Conservation (phyloP, 2,797 vertebrate genomes). For the Melanotaenia pygmaea region DNA sequence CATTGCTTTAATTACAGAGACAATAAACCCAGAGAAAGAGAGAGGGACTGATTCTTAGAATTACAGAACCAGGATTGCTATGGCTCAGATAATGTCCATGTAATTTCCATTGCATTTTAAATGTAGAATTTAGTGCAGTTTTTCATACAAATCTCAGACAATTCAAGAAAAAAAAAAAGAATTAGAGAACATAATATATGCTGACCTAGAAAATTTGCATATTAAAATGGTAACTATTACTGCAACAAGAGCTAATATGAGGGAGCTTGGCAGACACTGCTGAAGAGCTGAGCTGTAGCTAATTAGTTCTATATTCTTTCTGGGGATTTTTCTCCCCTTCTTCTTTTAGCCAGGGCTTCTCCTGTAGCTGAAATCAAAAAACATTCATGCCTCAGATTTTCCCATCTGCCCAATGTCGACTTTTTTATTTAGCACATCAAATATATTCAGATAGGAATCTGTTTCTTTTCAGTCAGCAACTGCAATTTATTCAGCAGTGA, state of each 20-base stretch:
- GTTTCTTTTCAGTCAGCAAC: slow-evolving; percentile 19
- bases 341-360: slow-evolving; percentile 20
- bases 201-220: slow-evolving; percentile 51
- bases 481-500: slow-evolving; percentile 20
- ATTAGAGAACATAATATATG: slow-evolving; percentile 23
- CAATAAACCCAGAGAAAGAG: slow-evolving; percentile 44
- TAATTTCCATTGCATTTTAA: slow-evolving; percentile 38
- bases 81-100: slow-evolving; percentile 18
- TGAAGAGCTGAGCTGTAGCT: slow-evolving; percentile 36
- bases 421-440: slow-evolving; percentile 46
- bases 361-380: slow-evolving; percentile 34
- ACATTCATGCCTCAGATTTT: slow-evolving; percentile 45
- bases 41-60: slow-evolving; percentile 23
- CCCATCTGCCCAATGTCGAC: slow-evolving; percentile 38
- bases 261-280: slow-evolving; percentile 10
- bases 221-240: slow-evolving; percentile 26
- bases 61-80: slow-evolving; percentile 25
- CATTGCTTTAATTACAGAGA: slow-evolving; percentile 55
- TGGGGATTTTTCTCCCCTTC: slow-evolving; percentile 5
- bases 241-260: slow-evolving; percentile 14
- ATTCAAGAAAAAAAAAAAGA: slow-evolving; percentile 10
- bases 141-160: slow-evolving; percentile 33
- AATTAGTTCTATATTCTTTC: slow-evolving; percentile 50
- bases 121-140: slow-evolving; percentile 21
- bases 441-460: slow-evolving; percentile 25